Percentiles rank a stretch among this genome's conserved stretches.
These are phyloP conservation scores for Noctilio leporinus DNA, from an alignment of 2,113 vertebrate species.

Conservation along the genomic window DNA sequence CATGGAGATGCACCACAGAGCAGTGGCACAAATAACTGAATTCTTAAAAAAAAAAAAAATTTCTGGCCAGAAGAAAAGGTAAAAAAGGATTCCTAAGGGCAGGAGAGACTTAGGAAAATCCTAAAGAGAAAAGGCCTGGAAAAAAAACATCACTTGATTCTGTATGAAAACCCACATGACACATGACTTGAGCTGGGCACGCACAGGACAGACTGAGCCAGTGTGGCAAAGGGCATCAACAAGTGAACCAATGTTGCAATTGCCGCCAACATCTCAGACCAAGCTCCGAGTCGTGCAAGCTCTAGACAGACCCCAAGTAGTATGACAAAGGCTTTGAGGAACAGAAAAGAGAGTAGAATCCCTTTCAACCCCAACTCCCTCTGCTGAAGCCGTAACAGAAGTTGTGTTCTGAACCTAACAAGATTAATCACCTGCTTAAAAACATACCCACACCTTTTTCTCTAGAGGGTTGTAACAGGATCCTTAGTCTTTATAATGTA, in stretches of 20 bases:
- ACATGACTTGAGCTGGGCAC: background rate
- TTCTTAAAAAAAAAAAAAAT: background rate
- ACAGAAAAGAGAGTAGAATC: background rate
- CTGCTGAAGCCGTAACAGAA: background rate
- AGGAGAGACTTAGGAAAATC: background rate
- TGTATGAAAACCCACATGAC: background rate
- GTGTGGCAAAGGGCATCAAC: background rate
- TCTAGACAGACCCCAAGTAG: background rate
- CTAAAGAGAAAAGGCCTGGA: background rate
- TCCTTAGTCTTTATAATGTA: background rate
- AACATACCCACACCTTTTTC: background rate
- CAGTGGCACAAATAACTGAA: background rate
- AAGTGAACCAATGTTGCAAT: background rate
- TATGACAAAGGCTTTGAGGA: background rate
- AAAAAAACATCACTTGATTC: background rate
- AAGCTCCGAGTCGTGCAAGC: background rate
- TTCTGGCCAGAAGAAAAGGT: background rate
- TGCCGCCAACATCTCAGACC: background rate
- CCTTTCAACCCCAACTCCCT: background rate
- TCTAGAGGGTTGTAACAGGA: background rate
- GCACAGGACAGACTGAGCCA: too few species aligned
- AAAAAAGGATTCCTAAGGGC: background rate
- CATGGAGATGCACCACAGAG: background rate
- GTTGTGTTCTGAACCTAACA: background rate
- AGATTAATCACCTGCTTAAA: background rate